These are phyloP conservation scores for Aricia artaxerxes DNA, from an alignment of 2,888 invertebrate species.

Conservation along the genomic window DNA sequence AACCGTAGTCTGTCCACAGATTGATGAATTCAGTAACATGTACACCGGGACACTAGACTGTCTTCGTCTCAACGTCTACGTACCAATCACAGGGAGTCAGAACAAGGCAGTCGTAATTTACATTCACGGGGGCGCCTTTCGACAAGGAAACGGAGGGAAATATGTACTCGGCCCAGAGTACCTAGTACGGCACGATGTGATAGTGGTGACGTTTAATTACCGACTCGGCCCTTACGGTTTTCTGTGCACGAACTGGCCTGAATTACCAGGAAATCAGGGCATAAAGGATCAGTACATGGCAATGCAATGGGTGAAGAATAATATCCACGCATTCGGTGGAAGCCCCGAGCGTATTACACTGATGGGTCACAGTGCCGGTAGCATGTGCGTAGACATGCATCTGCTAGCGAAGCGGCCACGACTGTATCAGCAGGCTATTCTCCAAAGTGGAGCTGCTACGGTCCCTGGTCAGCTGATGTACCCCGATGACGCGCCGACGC, in stretches of 20 bases:
- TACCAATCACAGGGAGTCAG: slow-evolving; percentile 18
- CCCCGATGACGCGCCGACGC: neutral
- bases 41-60: slow-evolving; percentile 24
- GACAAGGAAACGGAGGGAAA: neutral
- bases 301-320: slow-evolving; percentile 47
- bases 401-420: neutral
- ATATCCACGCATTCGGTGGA: slow-evolving; percentile 47
- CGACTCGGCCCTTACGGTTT: slow-evolving; percentile 51
- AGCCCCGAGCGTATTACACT: slow-evolving; percentile 40
- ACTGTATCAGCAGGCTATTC: slow-evolving; percentile 24
- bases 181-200: slow-evolving; percentile 39
- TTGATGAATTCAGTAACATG: slow-evolving; percentile 39
- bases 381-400: slow-evolving; percentile 31
- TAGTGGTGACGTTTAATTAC: slow-evolving; percentile 58
- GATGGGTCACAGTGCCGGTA: slow-evolving; percentile 26
- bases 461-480: neutral
- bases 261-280: slow-evolving; percentile 50
- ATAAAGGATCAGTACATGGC: slow-evolving; percentile 49
- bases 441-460: slow-evolving; percentile 16
- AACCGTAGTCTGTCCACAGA: slow-evolving; percentile 56
- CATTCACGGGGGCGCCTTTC: slow-evolving; percentile 26
- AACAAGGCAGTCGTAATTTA: slow-evolving; percentile 29
- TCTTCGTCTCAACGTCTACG: slow-evolving; percentile 28
- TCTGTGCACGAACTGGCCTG: slow-evolving; percentile 52
- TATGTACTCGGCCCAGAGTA: slow-evolving; percentile 4